These are phyloP conservation scores for Trichoplusia ni DNA, from an alignment of 1,140 invertebrate species.

Conservation along the genomic window DNA sequence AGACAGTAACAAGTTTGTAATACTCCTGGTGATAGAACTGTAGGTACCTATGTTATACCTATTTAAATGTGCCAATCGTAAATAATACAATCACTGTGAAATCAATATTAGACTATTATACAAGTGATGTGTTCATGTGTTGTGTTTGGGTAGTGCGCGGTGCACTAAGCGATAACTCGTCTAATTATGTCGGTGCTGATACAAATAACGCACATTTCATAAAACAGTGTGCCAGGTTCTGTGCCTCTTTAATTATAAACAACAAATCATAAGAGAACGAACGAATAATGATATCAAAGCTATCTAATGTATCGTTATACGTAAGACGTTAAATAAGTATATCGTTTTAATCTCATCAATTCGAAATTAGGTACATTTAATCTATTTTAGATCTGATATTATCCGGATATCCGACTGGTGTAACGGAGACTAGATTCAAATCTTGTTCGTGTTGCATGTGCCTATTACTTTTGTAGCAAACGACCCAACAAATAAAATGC, in stretches of 20 bases:
- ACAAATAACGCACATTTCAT: constrained; percentile 28
- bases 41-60: constrained; percentile 5
- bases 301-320: constrained; percentile 1
- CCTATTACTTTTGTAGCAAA: no score
- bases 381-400: constrained; percentile 25
- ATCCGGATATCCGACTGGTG: no score
- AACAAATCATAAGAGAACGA: background rate
- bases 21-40: constrained; percentile 1
- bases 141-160: background rate
- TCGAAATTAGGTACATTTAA: background rate
- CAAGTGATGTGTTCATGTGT: constrained; percentile 22
- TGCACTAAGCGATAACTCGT: constrained; percentile 12
- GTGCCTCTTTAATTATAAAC: background rate
- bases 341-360: constrained; percentile 11
- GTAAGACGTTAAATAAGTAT: background rate
- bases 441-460: no score
- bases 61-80: constrained; percentile 28
- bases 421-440: no score
- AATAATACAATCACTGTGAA: constrained; percentile 18
- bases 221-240: background rate
- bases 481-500: no score
- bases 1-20: constrained; percentile 4
- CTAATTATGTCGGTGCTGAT: constrained; percentile 14
- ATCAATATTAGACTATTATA: constrained; percentile 24
- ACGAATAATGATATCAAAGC: constrained; percentile 4